Evolutionary conservation across 2,113 vertebrate species (phyloP), one percentile per base, ranked within the genome.

Genomic region (Cololabis saira): DNA sequence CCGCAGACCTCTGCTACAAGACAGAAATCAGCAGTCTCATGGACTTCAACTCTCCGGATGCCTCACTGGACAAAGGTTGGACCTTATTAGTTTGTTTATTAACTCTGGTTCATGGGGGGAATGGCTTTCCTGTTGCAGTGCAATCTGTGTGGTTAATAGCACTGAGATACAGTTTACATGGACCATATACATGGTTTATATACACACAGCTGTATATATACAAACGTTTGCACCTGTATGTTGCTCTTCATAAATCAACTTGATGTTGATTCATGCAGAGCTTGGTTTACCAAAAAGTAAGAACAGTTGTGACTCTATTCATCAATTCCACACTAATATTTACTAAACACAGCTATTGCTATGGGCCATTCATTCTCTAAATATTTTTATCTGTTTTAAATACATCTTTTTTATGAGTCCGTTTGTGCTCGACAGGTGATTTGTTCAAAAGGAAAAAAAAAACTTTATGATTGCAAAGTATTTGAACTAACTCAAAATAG

Each of bases 21-120:
- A 85, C 84, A 71, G 92, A 94, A 84, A 88, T 92, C 82, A 93
- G 87, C 80, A 93, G 91, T 44, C 84, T 94, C 44, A 92, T 93
- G 91, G 92, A 92, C 78, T 92, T 93, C 80, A 90, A 82, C 74
- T 92, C 90, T 62, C 91, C 91, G 0, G 93, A 93, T 15, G 84
- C 91, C 19, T 91, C 91, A 1, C 78, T 94, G 58, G 92, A 94
- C 85, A 94, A 93, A 91, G 92, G 93, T 94, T 81, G 67, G 72
- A 54, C 33, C 11, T 17, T 0, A 40, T 15, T 37, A 37, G 33
- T 11, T 37, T 4, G 10, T 11, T 37, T 37, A 37, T 11, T 37
- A 37, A 3, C 24, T 27, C 24, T 37, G 33, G 33, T 37, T 37
- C 33, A 37, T 37, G 6, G 33, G 33, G 6, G 44, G 55, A 22